phyloP scores from a whole-genome alignment of 2,113 vertebrate genomes.

The Montifringilla adamsi region DNA sequence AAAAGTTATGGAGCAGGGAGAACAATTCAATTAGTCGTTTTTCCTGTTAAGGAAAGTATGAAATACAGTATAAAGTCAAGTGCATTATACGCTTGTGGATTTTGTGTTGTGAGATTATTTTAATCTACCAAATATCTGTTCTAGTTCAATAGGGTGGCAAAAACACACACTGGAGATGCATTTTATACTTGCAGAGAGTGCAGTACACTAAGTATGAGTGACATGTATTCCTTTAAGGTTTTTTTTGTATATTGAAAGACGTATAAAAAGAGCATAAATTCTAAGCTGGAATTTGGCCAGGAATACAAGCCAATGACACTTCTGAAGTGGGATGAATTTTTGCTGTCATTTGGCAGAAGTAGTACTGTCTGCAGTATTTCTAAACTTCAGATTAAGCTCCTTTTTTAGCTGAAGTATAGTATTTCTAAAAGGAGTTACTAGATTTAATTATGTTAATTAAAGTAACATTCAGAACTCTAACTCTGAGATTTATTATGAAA shows the following conservation, averaged over 20 bases:
- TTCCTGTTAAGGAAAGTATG: neutral
- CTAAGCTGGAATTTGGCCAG: neutral
- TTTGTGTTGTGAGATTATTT: neutral
- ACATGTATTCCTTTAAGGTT: fast-evolving
- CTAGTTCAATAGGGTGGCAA: neutral
- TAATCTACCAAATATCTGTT: neutral
- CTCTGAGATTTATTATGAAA: constrained; percentile 17
- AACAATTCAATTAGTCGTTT: neutral
- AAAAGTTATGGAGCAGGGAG: neutral
- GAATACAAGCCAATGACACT: neutral
- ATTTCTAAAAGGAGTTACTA: constrained; percentile 18
- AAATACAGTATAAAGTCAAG: neutral
- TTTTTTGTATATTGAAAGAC: neutral
- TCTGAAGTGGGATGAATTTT: neutral
- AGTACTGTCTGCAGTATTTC: neutral
- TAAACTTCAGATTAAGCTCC: neutral
- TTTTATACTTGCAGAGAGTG: neutral
- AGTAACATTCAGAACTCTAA: constrained; percentile 14
- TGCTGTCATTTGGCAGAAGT: neutral
- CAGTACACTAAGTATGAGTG: neutral
- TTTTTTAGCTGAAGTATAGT: neutral
- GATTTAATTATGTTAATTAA: constrained; percentile 41
- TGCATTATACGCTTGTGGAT: neutral
- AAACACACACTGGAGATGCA: fast-evolving
- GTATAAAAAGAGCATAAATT: neutral